These are phyloP conservation scores for Eptatretus atami DNA, from an alignment of 2,797 vertebrate species.

Conservation along the genomic window DNA sequence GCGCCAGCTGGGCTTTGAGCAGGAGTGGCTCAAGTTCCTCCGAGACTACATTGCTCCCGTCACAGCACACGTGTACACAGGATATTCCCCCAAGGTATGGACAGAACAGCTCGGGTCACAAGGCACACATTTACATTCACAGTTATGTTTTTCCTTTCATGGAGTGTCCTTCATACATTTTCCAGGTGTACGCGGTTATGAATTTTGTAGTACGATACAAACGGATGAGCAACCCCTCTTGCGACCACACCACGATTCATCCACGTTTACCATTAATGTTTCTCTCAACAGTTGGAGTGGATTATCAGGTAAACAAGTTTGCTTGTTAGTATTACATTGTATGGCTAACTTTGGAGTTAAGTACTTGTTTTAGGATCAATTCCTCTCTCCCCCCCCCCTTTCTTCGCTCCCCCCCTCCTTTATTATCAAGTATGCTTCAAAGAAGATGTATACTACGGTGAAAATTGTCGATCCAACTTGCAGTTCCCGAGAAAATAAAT, in stretches of 20 bases:
- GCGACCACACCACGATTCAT: slow-evolving; percentile 45
- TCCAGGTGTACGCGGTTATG: slow-evolving; percentile 38
- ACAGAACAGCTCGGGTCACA: background rate
- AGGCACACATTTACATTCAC: background rate
- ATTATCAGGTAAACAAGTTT: slow-evolving; percentile 27
- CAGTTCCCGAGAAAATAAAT: too few relatives aligned
- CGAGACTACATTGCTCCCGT: slow-evolving; percentile 34
- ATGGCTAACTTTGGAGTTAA: too few relatives aligned
- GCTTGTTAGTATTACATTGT: background rate
- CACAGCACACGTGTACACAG: slow-evolving; percentile 36
- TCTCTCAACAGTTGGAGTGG: slow-evolving; percentile 32
- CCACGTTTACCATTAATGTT: slow-evolving; percentile 51
- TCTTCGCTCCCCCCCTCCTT: too few relatives aligned
- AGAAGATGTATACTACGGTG: too few relatives aligned
- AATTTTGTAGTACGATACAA: slow-evolving; percentile 61
- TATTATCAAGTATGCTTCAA: too few relatives aligned
- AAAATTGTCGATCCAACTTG: too few relatives aligned
- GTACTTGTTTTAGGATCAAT: too few relatives aligned
- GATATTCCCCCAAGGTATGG: slow-evolving; percentile 42
- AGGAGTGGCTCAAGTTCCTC: slow-evolving; percentile 51
- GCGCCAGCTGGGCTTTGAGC: slow-evolving; percentile 40
- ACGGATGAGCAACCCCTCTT: slow-evolving; percentile 38
- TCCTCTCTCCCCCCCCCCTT: too few relatives aligned
- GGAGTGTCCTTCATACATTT: background rate
- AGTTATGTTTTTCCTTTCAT: background rate